Evolutionary conservation across 1,140 invertebrate species (phyloP), one percentile per base, ranked within the genome.

Genomic region (Babylonia areolata): DNA sequence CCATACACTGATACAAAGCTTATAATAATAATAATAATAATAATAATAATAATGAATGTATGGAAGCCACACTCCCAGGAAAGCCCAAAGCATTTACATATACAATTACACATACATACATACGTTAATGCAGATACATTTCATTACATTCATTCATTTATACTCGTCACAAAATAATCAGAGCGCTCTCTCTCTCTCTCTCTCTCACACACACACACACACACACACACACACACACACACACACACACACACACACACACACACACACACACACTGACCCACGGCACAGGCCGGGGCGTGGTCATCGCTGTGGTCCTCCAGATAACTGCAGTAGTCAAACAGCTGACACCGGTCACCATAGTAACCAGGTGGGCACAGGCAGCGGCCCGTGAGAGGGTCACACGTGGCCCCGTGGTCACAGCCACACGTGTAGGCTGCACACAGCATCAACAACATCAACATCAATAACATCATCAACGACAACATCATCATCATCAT

Each of bases 371-470:
- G 87, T 6, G 86, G 87, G 87, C 92, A 93, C 3, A 54, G 33
- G 93, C 98, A 99, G 86, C 94, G 95, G 40, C 98, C 98, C 28
- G 95, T 96, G 20, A 95, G 94, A 46, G 96, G 96, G 93, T 98
- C 96, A 94, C 98, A 99, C n/a, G 97, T 97, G 84, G 97, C 97
- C 92, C 97, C 97, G 88, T 95, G 95, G 93, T 97, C 96, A 94
- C 98, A 99, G 90, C 96, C 96, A 93, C 98, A 99, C 28, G 83
- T 69, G 79, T 87, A 92, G 51, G 89, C 91, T 92, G 83, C 23
- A 33, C 75, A 5, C 20, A 20, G 20, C 31, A 78, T n/a, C n/a
- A n/a, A n/a, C n/a, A n/a, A n/a, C n/a, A n/a, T n/a, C n/a, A n/a
- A n/a, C n/a, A n/a, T n/a, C n/a, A n/a, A n/a, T n/a, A n/a, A n/a